Conservation (phyloP, 2,113 vertebrate species). For the Antidorcas marsupialis region DNA sequence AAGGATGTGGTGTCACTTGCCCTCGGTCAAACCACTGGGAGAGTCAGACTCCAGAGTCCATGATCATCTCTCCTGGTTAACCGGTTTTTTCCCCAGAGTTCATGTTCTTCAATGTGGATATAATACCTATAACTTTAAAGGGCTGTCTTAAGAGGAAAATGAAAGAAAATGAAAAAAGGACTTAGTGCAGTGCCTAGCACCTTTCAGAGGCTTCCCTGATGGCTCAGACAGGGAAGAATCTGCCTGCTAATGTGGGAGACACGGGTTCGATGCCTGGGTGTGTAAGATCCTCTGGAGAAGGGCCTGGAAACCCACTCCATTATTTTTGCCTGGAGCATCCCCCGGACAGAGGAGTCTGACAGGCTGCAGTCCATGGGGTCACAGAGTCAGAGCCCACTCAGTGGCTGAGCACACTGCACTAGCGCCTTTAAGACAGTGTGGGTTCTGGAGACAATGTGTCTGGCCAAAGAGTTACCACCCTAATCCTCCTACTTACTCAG, state of each 20-base stretch:
- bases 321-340: background rate
- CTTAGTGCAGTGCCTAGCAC: background rate
- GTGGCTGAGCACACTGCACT: background rate
- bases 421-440: background rate
- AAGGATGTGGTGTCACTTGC: background rate
- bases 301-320: background rate
- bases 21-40: background rate
- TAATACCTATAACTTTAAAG: no score
- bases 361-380: background rate
- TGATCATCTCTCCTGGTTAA: background rate
- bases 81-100: background rate
- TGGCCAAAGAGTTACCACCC: no score
- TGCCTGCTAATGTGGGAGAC: background rate
- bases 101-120: background rate
- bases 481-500: no score
- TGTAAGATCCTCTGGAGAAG: background rate
- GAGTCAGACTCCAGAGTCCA: background rate
- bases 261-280: accelerated
- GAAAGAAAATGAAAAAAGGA: accelerated
- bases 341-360: background rate
- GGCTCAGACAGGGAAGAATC: background rate
- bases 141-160: no score
- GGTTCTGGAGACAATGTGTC: background rate
- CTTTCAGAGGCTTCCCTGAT: background rate
- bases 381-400: background rate